Conservation (phyloP, 2,113 vertebrate genomes). For the Nannospalax galili region DNA sequence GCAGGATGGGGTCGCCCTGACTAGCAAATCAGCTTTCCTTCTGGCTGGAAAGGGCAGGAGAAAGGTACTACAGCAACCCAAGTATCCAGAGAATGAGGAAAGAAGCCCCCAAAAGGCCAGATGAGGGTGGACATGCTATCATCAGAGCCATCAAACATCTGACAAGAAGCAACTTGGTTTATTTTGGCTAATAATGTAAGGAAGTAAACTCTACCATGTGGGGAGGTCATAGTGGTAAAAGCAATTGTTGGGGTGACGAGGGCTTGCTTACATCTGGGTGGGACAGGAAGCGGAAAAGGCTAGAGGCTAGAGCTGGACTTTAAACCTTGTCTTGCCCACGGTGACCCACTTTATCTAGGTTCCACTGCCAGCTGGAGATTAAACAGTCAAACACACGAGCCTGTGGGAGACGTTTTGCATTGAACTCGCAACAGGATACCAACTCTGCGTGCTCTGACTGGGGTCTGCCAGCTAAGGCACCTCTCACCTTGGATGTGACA, state of each 20-base stretch:
- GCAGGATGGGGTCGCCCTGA: fast-evolving
- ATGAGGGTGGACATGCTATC: fast-evolving
- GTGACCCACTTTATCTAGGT: neutral
- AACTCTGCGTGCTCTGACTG: neutral
- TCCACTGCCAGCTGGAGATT: neutral
- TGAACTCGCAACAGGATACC: neutral
- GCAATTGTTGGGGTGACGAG: too few species aligned
- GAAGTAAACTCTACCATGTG: neutral
- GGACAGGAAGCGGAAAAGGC: neutral
- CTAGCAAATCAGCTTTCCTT: neutral
- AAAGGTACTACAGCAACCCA: fast-evolving
- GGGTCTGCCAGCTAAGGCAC: neutral
- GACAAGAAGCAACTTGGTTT: neutral
- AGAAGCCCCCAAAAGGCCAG: neutral
- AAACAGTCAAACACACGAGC: neutral
- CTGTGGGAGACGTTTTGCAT: neutral
- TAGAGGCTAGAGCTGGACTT: too few species aligned
- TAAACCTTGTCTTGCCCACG: neutral
- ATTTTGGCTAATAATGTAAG: neutral
- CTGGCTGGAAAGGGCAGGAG: neutral
- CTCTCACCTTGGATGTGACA: fast-evolving
- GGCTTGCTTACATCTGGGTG: neutral
- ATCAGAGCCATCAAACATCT: neutral
- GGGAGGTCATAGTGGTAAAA: neutral
- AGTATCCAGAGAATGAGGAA: neutral